Evolutionary conservation across 2,888 invertebrate genomes (phyloP).

Genomic region (Scrobipalpa atriplicella): DNA sequence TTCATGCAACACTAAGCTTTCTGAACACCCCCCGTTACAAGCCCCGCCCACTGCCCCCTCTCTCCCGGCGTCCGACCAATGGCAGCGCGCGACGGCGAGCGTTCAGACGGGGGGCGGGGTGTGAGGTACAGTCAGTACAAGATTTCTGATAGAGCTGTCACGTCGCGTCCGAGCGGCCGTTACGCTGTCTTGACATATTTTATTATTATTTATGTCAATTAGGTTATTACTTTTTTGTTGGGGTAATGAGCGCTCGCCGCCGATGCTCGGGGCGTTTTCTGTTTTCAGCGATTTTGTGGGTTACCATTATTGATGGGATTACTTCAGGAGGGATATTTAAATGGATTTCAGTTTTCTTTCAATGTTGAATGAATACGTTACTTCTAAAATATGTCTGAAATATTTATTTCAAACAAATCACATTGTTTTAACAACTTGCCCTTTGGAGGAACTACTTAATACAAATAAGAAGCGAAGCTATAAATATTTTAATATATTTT

Average conservation of each 20-base stretch:
- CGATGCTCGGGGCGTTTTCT: conserved; percentile 55
- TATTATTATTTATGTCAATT: conserved; percentile 84
- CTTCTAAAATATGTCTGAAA: not conserved
- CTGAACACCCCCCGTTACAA: conserved; percentile 52
- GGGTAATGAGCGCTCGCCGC: conserved; percentile 73
- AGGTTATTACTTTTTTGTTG: conserved; percentile 81
- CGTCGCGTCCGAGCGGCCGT: conserved; percentile 77
- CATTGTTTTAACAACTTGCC: too few relatives aligned
- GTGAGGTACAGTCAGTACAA: conserved; percentile 64
- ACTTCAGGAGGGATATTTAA: not conserved
- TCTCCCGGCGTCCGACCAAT: conserved; percentile 51
- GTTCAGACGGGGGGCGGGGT: conserved; percentile 49
- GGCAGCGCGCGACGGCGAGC: conserved; percentile 44
- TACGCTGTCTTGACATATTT: conserved; percentile 81
- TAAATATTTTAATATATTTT: too few relatives aligned
- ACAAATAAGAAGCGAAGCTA: too few relatives aligned
- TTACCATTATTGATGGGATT: conserved; percentile 10
- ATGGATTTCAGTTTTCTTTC: not conserved
- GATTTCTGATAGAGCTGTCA: conserved; percentile 81
- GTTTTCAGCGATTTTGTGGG: conserved; percentile 43
- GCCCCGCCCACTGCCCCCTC: conserved; percentile 52
- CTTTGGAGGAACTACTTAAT: too few relatives aligned
- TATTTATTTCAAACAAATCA: too few relatives aligned
- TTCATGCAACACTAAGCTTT: conserved; percentile 82
- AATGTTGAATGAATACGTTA: not conserved